phyloP scores from a whole-genome alignment of 2,797 vertebrate genomes.

The Sternarchorhynchus goeldii region DNA sequence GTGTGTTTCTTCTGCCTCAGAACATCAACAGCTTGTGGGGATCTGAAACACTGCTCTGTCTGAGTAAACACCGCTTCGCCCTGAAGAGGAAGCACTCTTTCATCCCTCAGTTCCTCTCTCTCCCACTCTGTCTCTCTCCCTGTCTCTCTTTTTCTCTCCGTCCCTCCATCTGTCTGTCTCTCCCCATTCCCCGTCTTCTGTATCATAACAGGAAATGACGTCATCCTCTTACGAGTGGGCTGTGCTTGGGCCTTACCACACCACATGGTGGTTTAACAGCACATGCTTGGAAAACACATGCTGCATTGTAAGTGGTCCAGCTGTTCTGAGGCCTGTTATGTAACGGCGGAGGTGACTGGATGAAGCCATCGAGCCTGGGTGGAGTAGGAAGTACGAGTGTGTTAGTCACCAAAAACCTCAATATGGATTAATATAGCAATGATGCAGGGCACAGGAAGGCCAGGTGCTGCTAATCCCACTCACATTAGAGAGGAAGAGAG shows the following conservation, averaged over 20 bases:
- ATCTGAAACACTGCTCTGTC: conserved; percentile 69
- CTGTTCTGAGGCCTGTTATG: background rate
- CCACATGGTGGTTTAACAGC: background rate
- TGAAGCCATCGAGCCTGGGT: background rate
- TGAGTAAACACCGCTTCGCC: conserved; percentile 78
- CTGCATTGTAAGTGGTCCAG: background rate
- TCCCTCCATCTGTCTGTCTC: background rate
- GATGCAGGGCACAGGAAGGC: too few species aligned
- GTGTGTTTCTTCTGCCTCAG: conserved; percentile 55
- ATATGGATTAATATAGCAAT: background rate
- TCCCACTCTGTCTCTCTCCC: background rate
- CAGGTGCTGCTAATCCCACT: conserved; percentile 5
- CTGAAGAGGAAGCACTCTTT: background rate
- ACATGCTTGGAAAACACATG: conserved; percentile 9
- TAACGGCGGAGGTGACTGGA: background rate
- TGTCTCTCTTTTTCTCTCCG: background rate
- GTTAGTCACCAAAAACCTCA: conserved; percentile 15
- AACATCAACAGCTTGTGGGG: conserved; percentile 68
- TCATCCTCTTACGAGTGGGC: background rate
- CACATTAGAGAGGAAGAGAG: too few species aligned
- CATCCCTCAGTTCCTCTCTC: background rate
- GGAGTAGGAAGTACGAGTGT: conserved; percentile 4
- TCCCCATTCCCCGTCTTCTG: background rate
- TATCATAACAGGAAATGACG: conserved; percentile 22
- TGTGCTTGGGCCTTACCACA: background rate